phyloP scores from a whole-genome alignment of 2,113 vertebrate species.

The Chelonoidis abingdonii region DNA sequence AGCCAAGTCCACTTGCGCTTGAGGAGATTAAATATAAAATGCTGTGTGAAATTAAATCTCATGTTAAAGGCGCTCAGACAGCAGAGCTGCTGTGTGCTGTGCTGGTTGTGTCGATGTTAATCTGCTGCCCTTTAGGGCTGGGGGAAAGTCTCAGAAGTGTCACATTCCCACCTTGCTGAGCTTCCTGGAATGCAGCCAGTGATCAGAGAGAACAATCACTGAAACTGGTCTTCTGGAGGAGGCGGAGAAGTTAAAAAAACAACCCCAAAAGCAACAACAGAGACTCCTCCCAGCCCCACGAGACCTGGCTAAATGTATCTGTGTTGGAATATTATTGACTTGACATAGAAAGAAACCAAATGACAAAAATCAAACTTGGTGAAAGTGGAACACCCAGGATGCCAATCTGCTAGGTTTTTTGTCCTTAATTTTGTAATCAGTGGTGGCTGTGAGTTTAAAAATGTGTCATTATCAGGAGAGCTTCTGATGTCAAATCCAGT shows the following conservation, averaged over 20 bases:
- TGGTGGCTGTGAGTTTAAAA: background rate
- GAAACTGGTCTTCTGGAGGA: conserved; percentile 16
- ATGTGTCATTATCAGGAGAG: background rate
- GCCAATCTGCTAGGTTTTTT: background rate
- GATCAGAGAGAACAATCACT: conserved; percentile 51
- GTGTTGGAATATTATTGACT: background rate
- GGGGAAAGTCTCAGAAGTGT: conserved; percentile 64
- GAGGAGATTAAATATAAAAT: conserved; percentile 72
- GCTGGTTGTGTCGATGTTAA: conserved; percentile 72
- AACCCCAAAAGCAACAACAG: background rate
- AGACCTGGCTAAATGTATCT: conserved; percentile 2
- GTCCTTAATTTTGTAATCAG: background rate
- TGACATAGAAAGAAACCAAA: background rate
- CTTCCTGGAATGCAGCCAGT: conserved; percentile 52
- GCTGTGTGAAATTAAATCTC: conserved; percentile 74
- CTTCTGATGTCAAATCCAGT: background rate
- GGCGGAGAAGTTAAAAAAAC: background rate
- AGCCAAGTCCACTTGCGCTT: conserved; percentile 52
- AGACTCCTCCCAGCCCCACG: background rate
- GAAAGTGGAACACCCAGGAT: background rate
- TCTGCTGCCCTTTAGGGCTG: conserved; percentile 68
- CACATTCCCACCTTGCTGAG: conserved; percentile 53
- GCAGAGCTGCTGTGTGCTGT: conserved; percentile 72
- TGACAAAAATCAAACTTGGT: background rate
- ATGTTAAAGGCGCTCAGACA: conserved; percentile 68